Base-by-base conservation (phyloP, 2,113 vertebrate species). In the Piaya cayana region DNA sequence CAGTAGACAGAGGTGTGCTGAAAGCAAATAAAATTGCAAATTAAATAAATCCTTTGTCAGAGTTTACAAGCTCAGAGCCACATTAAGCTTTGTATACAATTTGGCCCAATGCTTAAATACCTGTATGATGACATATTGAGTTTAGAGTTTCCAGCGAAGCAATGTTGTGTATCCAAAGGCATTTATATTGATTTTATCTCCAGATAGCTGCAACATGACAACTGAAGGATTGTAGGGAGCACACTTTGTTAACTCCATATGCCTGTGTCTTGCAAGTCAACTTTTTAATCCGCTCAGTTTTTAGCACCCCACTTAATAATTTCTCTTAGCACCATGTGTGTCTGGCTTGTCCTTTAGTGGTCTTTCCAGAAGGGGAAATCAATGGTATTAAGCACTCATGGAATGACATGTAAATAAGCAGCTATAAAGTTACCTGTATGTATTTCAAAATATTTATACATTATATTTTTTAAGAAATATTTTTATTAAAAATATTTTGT, bases 201-300 rank as follows among this genome's bases (percentile, higher is more conserved):
- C 45, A n/a, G 45, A 52, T 15, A 83, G 63, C 56, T 90, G 64
- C 43, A 29, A 55, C 26, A 64, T 90, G 95, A 91, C 94, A 96
- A 67, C 26, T 91, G 96, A 97, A 80, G 86, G 82, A 96, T 88
- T 79, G 45, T 42, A 62, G 47, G 42, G 75, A 93, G 22, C 70
- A 92, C 56, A 83, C 65, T 96, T 94, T 29, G 50, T 84, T 96
- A 95, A 91, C 70, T 96, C 75, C 11, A 1, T 22, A 29, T 79
- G 82, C 30, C 71, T 86, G 60, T 56, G n/a, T 86, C 53, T 77
- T 92, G 49, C 53, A 67, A 95, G 87, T 9, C 78, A 74, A n/a
- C 42, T 88, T 96, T 91, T 81, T 86, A 95, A 94, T 94, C 63
- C 43, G 68, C 71, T 97, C 63, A 64, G 76, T 94, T 95, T 96